Conservation (phyloP, 1,140 invertebrate genomes). For the Aphidius ervi region DNA sequence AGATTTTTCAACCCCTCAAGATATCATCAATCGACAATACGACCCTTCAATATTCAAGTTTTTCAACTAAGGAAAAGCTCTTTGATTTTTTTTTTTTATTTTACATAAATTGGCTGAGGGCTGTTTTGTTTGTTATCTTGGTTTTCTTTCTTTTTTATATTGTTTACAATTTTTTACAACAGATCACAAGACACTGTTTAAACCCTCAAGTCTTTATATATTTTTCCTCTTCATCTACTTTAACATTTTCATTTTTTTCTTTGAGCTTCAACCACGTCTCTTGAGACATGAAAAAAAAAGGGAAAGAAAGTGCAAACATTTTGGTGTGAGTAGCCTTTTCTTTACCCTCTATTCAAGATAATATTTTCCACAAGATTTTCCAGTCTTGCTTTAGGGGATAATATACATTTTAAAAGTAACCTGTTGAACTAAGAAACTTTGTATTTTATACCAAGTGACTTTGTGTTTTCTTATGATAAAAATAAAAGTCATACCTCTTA, state of each 20-base stretch:
- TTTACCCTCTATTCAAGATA: conserved; percentile 34
- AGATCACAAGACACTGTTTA: conserved; percentile 22
- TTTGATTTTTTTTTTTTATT: conserved; percentile 33
- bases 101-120: conserved; percentile 2
- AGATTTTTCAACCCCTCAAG: conserved; percentile 26
- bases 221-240: too few relatives aligned
- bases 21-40: conserved; percentile 16
- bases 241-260: conserved; percentile 9
- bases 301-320: conserved; percentile 18
- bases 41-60: conserved; percentile 12
- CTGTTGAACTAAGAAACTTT: conserved; percentile 29
- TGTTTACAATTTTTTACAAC: conserved; percentile 4
- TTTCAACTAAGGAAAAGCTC: conserved; percentile 45
- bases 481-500: neutral
- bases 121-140: conserved; percentile 4
- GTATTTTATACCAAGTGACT: conserved; percentile 14
- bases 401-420: conserved; percentile 18
- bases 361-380: conserved; percentile 46
- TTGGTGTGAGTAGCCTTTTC: conserved; percentile 35
- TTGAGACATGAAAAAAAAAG: conserved; percentile 3
- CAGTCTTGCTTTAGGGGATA: conserved; percentile 29
- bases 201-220: conserved; percentile 11
- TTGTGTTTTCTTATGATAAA: too few relatives aligned
- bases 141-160: neutral
- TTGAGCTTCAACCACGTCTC: neutral